Evolutionary conservation across 2,113 vertebrate genomes (phyloP), one percentile per base, ranked within the genome.

Genomic region (Zeus faber): DNA sequence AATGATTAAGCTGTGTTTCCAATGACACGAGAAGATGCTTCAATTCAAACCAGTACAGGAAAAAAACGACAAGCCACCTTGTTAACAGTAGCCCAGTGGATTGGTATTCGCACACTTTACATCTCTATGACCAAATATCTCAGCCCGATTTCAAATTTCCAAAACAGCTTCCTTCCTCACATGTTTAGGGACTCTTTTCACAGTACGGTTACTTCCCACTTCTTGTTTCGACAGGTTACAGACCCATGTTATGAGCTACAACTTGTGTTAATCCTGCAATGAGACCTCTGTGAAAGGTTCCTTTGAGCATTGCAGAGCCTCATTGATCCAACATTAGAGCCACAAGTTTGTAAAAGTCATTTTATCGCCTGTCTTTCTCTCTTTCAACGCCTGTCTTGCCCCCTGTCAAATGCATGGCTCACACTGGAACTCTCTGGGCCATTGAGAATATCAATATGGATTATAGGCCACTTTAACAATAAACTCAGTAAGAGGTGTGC

Each of bases 161-260:
- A n/a, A 65, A 52, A 70, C 54, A 75, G 65, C 67, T 73, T 75
- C 63, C 62, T 54, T 67, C 78, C 70, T 79, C 66, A 79, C 67
- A 67, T 60, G 47, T 60, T 52, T 65, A 77, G n/a, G n/a, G n/a
- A n/a, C n/a, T n/a, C n/a, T n/a, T n/a, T n/a, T n/a, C n/a, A n/a
- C n/a, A n/a, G n/a, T n/a, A n/a, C n/a, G n/a, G n/a, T n/a, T n/a
- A n/a, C n/a, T n/a, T n/a, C n/a, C n/a, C n/a, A n/a, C n/a, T n/a
- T n/a, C n/a, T n/a, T n/a, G n/a, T n/a, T n/a, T n/a, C n/a, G n/a
- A n/a, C n/a, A n/a, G n/a, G n/a, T n/a, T n/a, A n/a, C n/a, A n/a
- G n/a, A n/a, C n/a, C n/a, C n/a, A n/a, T n/a, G n/a, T n/a, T n/a
- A n/a, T n/a, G n/a, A n/a, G n/a, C n/a, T n/a, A n/a, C n/a, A n/a